These are phyloP conservation scores for Python bivittatus DNA, from an alignment of 2,113 vertebrate species.

Conservation along the genomic window DNA sequence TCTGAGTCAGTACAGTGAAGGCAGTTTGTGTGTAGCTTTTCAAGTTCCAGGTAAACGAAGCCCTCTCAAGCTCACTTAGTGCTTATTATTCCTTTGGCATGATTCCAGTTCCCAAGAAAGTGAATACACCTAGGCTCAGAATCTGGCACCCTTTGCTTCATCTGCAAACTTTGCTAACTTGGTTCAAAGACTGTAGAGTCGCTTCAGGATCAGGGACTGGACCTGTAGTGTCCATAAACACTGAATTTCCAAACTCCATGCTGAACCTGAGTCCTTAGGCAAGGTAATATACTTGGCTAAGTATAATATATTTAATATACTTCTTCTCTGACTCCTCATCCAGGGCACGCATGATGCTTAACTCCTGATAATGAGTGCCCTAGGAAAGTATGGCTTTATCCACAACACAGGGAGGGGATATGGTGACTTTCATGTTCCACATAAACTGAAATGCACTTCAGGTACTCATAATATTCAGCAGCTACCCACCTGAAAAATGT, in stretches of 20 bases:
- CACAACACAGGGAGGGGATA: background rate
- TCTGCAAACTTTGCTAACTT: background rate
- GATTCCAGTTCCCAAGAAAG: background rate
- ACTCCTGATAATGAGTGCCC: background rate
- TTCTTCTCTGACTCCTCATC: background rate
- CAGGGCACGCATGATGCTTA: background rate
- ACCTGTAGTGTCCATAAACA: background rate
- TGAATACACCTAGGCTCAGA: background rate
- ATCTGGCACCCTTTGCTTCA: background rate
- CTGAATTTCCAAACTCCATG: background rate
- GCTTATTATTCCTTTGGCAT: background rate
- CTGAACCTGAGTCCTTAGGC: background rate
- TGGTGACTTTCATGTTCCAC: background rate
- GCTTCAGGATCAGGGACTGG: background rate
- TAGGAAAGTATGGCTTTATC: background rate
- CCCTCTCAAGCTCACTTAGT: background rate
- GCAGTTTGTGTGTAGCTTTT: background rate
- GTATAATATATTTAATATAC: background rate
- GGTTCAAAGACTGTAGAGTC: background rate
- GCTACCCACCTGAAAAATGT: background rate
- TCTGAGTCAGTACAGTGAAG: background rate
- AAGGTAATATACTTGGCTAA: background rate
- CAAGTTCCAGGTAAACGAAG: background rate
- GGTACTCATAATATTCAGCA: background rate
- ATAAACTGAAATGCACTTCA: background rate